A percentile compares a stretch with the other conserved stretches of the same genome.
Evolutionary conservation across 2,888 invertebrate genomes (phyloP).

Genomic region (Drosophila meridiana): DNA sequence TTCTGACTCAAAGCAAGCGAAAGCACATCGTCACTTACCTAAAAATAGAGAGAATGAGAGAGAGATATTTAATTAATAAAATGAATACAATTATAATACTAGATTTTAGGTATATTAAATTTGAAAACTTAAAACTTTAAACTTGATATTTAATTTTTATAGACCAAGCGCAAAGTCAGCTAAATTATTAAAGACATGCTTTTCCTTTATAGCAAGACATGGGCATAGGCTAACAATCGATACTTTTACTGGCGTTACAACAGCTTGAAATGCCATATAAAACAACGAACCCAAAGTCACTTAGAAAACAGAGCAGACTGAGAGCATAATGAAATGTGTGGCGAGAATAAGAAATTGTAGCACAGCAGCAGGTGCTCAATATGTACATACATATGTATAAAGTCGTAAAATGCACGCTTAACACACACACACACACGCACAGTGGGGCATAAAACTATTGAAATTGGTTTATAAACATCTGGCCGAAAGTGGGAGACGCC

Average conservation of each 20-base stretch:
- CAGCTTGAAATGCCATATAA: conserved; percentile 9
- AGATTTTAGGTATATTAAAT: background rate
- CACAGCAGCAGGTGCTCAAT: conserved; percentile 52
- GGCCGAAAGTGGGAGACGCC: conserved; percentile 6
- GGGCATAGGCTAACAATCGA: background rate
- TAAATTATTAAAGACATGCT: background rate
- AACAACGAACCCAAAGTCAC: conserved; percentile 13
- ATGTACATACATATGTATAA: conserved; percentile 44
- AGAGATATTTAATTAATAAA: background rate
- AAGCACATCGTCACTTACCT: conserved; percentile 84
- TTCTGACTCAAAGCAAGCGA: conserved; percentile 82
- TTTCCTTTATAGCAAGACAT: background rate
- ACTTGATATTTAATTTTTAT: background rate
- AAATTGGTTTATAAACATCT: conserved; percentile 54
- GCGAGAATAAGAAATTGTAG: conserved; percentile 40
- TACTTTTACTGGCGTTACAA: background rate
- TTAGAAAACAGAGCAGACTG: conserved; percentile 7
- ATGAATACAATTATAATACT: background rate
- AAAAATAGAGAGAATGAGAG: conserved; percentile 44
- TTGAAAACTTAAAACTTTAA: too few species aligned
- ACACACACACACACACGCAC: conserved; percentile 17
- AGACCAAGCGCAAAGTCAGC: background rate
- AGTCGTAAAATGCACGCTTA: conserved; percentile 64
- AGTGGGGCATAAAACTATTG: conserved; percentile 60
- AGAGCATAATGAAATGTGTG: conserved; percentile 20